phyloP scores from a whole-genome alignment of 2,797 vertebrate species.

The Myotis pilosus region DNA sequence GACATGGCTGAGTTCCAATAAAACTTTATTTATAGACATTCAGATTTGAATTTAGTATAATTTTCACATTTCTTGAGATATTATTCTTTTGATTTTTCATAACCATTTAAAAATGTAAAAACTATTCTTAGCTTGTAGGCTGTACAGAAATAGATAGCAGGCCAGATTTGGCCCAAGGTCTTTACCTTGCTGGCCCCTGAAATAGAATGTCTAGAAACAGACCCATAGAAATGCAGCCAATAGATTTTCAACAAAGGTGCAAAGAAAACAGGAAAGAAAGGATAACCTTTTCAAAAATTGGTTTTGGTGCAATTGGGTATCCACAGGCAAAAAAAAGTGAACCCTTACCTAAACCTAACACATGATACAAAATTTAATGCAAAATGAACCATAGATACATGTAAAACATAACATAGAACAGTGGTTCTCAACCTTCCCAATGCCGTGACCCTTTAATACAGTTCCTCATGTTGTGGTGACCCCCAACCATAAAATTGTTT shows the following conservation, averaged over 20 bases:
- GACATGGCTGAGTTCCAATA: conserved; percentile 8
- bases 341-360: conserved; percentile 8
- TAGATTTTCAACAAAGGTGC: conserved; percentile 22
- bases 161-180: background rate
- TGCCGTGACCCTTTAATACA: too few species aligned
- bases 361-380: conserved; percentile 2
- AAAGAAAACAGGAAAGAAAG: conserved; percentile 31
- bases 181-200: conserved; percentile 37
- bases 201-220: conserved; percentile 53
- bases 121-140: conserved; percentile 11
- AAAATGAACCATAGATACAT: background rate
- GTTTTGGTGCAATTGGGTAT: background rate
- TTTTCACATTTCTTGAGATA: conserved; percentile 48
- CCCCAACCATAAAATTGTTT: too few species aligned
- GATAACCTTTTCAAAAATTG: conserved; percentile 19
- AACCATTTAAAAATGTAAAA: conserved; percentile 39
- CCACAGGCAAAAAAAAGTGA: background rate
- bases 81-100: conserved; percentile 25
- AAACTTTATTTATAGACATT: conserved; percentile 53
- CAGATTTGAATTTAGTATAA: conserved; percentile 40
- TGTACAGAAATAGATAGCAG: conserved; percentile 30
- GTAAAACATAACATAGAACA: conserved; percentile 16
- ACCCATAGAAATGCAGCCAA: conserved; percentile 9
- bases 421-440: too few species aligned
- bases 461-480: too few species aligned